Evolutionary conservation across 2,113 vertebrate species (phyloP), one percentile per base, ranked within the genome.

Genomic region (Peromyscus leucopus): DNA sequence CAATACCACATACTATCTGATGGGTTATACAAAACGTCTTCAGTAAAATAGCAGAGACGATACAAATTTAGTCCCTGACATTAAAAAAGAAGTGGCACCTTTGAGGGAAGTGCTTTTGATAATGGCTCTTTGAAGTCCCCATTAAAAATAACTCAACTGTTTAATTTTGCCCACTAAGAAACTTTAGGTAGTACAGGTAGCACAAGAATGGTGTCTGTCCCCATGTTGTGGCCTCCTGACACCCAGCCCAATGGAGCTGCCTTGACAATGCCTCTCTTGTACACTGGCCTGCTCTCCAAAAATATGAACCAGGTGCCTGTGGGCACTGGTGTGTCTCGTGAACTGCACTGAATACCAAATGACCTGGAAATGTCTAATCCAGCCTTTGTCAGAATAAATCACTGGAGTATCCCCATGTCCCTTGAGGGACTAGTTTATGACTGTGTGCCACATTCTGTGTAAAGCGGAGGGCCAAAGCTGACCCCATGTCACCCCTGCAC

Each of bases 311-410:
- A 96, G 94, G 92, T 91, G 97, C 90, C 93, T 91, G 90, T 22
- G 83, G 93, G 86, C 79, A 79, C 4, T 33, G 51, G 57, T 95
- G 69, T 96, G 78, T 93, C 90, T 93, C 92, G 94, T 95, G 90
- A 95, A 72, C 93, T 79, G 69, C 51, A 46, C 26, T 51, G 86
- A 96, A 84, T 12, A 69, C 78, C 94, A 84, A 97, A 76, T 97
- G 95, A 97, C 95, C 97, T 97, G 93, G 93, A 97, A 97, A 96
- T 94, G 78, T 91, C 92, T 85, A 79, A 79, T 93, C 39, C 42
- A 94, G 97, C 95, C 94, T 97, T 94, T 96, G 91, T 97, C 97
- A 95, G 91, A 97, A 92, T 91, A 93, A 94, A 95, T 96, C 89
- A 96, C 65, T 76, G 51, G 42, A 51, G 74, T 95, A 65, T 9